phyloP scores from a whole-genome alignment of 92 coral and sea anemone genomes.

The Paramuricea clavata region DNA sequence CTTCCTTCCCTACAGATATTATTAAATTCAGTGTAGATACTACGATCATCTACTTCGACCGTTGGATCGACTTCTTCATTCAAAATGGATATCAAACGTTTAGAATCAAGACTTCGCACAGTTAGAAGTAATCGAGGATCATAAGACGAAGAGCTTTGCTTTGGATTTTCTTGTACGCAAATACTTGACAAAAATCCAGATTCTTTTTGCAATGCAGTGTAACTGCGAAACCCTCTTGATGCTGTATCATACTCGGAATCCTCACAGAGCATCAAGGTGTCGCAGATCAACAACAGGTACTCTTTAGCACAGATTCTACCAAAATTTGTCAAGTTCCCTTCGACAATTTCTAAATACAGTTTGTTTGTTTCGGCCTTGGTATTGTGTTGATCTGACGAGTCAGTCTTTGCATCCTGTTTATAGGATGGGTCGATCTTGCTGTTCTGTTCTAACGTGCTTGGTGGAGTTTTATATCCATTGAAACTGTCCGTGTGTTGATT shows the following conservation, averaged over 20 bases:
- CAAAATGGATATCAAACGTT: slow-evolving; percentile 49
- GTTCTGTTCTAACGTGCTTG: not conserved
- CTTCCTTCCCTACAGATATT: slow-evolving; percentile 32
- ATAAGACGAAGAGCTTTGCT: slow-evolving; percentile 53
- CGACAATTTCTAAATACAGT: slow-evolving; percentile 54
- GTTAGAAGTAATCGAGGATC: slow-evolving; percentile 66
- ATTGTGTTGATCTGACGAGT: not conserved
- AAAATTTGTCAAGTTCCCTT: slow-evolving; percentile 75
- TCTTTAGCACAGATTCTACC: slow-evolving; percentile 62
- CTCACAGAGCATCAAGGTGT: slow-evolving; percentile 64
- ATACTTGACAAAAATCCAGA: slow-evolving; percentile 52
- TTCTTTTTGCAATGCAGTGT: slow-evolving; percentile 65
- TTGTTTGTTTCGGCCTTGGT: slow-evolving; percentile 36
- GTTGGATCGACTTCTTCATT: slow-evolving; percentile 75
- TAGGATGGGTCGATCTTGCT: not conserved
- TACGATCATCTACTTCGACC: slow-evolving; percentile 48
- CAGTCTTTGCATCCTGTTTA: not conserved
- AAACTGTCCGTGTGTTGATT: not conserved
- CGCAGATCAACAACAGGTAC: slow-evolving; percentile 44
- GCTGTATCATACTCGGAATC: slow-evolving; percentile 74
- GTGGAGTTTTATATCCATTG: not conserved
- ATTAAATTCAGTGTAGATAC: slow-evolving; percentile 55
- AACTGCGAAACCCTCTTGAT: slow-evolving; percentile 66
- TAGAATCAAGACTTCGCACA: slow-evolving; percentile 51
- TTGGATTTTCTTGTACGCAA: slow-evolving; percentile 38